Conservation (phyloP, 2,888 invertebrate species). For the Drosophila subsilvestris region DNA sequence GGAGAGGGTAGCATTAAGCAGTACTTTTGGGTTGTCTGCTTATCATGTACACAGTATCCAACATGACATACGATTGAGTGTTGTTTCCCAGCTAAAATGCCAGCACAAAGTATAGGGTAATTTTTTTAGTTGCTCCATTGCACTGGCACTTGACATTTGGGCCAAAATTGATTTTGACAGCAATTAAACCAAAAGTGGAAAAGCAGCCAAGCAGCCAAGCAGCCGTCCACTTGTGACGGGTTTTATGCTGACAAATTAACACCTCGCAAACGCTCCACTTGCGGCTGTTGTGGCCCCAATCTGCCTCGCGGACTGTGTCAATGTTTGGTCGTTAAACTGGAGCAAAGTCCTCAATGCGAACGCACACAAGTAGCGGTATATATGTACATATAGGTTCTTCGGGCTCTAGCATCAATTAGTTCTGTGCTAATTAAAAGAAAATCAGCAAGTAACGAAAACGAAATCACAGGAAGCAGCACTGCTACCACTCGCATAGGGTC, state of each 20-base stretch:
- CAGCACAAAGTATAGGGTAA: not conserved
- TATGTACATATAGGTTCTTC: slow-evolving; percentile 22
- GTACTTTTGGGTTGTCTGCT: too few species aligned
- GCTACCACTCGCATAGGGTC: slow-evolving; percentile 1
- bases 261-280: slow-evolving; percentile 47
- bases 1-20: too few species aligned
- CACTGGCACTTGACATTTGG: slow-evolving; percentile 23
- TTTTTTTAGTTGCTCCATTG: not conserved
- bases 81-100: too few species aligned
- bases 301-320: slow-evolving; percentile 60
- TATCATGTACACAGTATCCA: too few species aligned
- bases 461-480: slow-evolving; percentile 52
- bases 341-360: slow-evolving; percentile 36
- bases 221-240: slow-evolving; percentile 20
- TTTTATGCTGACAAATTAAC: slow-evolving; percentile 64
- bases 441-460: slow-evolving; percentile 60
- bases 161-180: slow-evolving; percentile 42
- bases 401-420: slow-evolving; percentile 55
- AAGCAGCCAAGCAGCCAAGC: slow-evolving; percentile 2
- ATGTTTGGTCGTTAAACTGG: slow-evolving; percentile 59
- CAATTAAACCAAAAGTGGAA: slow-evolving; percentile 38
- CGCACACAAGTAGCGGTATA: slow-evolving; percentile 9
- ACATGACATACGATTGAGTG: too few species aligned
- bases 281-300: slow-evolving; percentile 50
- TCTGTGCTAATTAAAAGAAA: slow-evolving; percentile 65